phyloP scores from a whole-genome alignment of 2,113 vertebrate genomes.

The Odobenus rosmarus region DNA sequence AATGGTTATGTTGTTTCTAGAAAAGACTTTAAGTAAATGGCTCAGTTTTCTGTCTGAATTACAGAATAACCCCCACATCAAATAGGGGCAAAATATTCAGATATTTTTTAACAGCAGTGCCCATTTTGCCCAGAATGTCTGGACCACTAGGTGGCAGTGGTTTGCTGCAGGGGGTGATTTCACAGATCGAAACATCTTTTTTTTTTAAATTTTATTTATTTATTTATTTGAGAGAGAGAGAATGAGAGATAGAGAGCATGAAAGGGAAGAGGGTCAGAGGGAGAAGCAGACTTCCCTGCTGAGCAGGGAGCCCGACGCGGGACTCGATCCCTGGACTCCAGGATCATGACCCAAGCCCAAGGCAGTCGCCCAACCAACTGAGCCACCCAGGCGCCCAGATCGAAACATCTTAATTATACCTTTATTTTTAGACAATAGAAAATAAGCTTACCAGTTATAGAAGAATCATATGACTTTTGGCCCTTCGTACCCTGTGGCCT shows the following conservation, averaged over 20 bases:
- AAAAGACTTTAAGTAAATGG: not conserved
- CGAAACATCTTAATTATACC: not conserved
- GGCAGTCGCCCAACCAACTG: no score
- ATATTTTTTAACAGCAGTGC: not conserved
- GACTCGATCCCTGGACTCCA: no score
- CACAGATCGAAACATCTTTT: not conserved
- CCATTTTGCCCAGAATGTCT: not conserved
- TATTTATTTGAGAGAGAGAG: no score
- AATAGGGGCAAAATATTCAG: not conserved
- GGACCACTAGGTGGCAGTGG: slow-evolving; percentile 56
- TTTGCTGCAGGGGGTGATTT: not conserved
- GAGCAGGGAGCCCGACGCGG: no score
- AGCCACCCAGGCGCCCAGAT: no score
- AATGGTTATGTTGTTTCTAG: not conserved
- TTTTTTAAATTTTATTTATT: no score
- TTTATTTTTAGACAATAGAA: slow-evolving; percentile 19
- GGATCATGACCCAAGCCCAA: no score
- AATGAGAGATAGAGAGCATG: no score
- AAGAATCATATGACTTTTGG: not conserved
- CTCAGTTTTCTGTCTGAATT: not conserved
- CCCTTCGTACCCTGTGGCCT: not conserved
- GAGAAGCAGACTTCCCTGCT: no score
- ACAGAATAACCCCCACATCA: not conserved
- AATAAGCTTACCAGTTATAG: not conserved
- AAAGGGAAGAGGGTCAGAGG: no score